Evolutionary conservation across 2,888 invertebrate genomes (phyloP).

Genomic region (Tridacna gigas): DNA sequence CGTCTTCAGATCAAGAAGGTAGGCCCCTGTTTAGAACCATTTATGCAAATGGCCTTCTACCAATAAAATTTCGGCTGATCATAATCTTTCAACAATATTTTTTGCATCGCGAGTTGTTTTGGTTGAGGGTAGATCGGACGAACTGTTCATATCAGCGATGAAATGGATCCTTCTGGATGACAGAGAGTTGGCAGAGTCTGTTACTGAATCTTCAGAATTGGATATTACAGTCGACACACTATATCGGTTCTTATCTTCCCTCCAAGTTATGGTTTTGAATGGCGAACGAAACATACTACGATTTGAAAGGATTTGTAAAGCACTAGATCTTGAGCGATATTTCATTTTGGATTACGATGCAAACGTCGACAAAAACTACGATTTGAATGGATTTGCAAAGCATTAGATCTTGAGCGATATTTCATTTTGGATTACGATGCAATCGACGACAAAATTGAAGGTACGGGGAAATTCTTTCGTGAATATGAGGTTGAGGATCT

Average conservation of each 20-base stretch:
- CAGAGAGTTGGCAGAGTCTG: not conserved
- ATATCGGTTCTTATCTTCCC: not conserved
- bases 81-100: not conserved
- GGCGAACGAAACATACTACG: slow-evolving; percentile 12
- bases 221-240: not conserved
- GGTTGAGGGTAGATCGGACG: not conserved
- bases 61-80: too few relatives aligned
- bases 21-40: too few relatives aligned
- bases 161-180: not conserved
- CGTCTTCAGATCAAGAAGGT: too few relatives aligned
- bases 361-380: not conserved
- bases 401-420: not conserved
- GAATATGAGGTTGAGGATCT: not conserved
- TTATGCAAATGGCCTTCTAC: too few relatives aligned
- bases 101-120: not conserved
- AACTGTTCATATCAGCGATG: not conserved
- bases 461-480: not conserved
- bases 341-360: slow-evolving; percentile 25
- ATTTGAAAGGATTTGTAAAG: not conserved
- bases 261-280: slow-evolving; percentile 6
- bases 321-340: not conserved
- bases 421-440: slow-evolving; percentile 25
- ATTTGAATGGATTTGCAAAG: not conserved
- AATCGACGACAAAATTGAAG: not conserved
- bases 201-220: not conserved